A percentile compares a stretch with the other conserved stretches of the same genome.
phyloP scores from a whole-genome alignment of 2,797 vertebrate genomes.

The Valencia hispanica region DNA sequence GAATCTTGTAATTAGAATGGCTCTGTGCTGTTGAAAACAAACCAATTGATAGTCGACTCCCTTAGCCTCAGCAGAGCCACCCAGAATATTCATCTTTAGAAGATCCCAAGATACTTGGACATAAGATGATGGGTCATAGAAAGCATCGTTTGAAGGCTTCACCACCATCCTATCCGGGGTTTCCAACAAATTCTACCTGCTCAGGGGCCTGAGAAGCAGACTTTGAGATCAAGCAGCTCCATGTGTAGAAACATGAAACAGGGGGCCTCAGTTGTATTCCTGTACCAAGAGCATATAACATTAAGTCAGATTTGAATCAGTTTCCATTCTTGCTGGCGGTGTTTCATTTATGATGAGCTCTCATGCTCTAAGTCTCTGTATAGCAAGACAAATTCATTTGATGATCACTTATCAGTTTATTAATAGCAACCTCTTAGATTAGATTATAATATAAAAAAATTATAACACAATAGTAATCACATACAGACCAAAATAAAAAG shows the following conservation, averaged over 20 bases:
- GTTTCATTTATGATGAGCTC: not conserved
- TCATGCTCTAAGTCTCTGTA: not conserved
- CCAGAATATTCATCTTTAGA: not conserved
- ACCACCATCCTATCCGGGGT: not conserved
- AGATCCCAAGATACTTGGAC: not conserved
- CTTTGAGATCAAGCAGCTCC: not conserved
- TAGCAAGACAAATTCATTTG: no score
- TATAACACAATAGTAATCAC: no score
- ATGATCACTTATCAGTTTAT: no score
- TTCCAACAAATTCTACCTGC: not conserved
- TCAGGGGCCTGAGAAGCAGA: not conserved
- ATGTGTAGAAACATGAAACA: not conserved
- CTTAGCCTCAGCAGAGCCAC: not conserved
- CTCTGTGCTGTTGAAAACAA: not conserved
- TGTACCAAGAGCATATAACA: not conserved
- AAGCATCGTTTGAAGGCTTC: not conserved
- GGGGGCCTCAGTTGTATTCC: not conserved
- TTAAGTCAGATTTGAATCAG: not conserved
- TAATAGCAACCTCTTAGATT: no score
- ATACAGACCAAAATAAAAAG: not conserved
- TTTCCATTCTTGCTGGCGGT: not conserved
- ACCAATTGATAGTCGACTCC: not conserved
- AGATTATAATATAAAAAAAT: no score
- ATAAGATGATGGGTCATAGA: not conserved
- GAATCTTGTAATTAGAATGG: not conserved